Conservation (phyloP, 2,797 vertebrate genomes). For the Calcarius lapponicus region DNA sequence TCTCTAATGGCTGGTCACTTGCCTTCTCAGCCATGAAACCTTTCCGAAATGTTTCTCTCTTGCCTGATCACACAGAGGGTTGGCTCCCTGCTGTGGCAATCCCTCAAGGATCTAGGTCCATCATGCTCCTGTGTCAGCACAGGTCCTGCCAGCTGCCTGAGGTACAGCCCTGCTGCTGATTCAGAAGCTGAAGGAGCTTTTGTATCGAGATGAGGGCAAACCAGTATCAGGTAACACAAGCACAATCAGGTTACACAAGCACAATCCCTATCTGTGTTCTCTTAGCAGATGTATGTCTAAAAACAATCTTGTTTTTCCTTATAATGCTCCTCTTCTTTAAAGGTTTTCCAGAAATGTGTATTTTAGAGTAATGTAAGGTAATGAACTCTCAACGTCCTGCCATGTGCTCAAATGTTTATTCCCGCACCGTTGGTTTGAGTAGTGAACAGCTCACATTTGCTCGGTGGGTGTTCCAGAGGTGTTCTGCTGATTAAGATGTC, state of each 20-base stretch:
- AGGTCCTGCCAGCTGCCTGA: background rate
- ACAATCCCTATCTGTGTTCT: background rate
- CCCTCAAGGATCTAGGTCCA: background rate
- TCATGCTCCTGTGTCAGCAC: background rate
- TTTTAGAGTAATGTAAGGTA: background rate
- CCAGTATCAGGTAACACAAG: background rate
- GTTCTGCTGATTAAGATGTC: background rate
- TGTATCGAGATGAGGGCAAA: background rate
- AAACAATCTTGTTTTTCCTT: background rate
- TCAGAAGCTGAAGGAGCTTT: background rate
- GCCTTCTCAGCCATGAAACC: background rate
- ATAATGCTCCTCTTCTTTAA: background rate
- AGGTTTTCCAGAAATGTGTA: background rate
- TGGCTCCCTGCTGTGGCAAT: background rate
- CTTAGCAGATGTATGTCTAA: background rate
- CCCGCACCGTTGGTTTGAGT: background rate
- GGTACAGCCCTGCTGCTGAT: background rate
- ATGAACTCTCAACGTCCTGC: background rate
- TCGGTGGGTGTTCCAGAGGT: background rate
- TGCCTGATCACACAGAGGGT: background rate
- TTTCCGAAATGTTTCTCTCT: background rate
- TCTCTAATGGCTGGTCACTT: background rate
- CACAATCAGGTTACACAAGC: background rate
- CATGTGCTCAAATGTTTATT: slow-evolving; percentile 23
- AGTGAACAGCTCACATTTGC: background rate